These are phyloP conservation scores for Rhinogobius similis DNA, from an alignment of 2,113 vertebrate species.

Conservation along the genomic window DNA sequence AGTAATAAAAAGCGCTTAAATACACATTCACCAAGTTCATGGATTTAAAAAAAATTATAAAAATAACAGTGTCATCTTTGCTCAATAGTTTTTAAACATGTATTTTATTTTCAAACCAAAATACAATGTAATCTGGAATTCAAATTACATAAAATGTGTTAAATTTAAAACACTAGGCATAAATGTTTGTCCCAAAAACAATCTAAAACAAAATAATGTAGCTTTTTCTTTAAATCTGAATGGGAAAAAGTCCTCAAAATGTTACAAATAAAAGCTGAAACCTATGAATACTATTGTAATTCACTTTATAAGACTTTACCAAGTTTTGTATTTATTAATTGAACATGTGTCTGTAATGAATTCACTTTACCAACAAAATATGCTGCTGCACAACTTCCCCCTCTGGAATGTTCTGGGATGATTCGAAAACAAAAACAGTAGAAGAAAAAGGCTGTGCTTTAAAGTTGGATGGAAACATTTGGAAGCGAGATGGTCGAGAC, in stretches of 20 bases:
- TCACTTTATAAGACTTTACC: not conserved
- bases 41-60: too few relatives aligned
- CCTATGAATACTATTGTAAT: not conserved
- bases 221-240: too few relatives aligned
- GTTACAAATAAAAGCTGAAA: too few relatives aligned
- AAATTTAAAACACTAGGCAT: not conserved
- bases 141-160: slow-evolving; percentile 16
- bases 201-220: too few relatives aligned
- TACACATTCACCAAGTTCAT: too few relatives aligned
- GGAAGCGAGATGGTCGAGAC: slow-evolving; percentile 26
- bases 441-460: slow-evolving; percentile 37
- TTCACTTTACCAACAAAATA: slow-evolving; percentile 25
- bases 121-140: slow-evolving; percentile 9
- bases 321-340: not conserved
- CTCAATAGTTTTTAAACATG: not conserved
- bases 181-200: not conserved
- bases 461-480: slow-evolving; percentile 49
- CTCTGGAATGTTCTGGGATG: slow-evolving; percentile 43
- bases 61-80: too few relatives aligned
- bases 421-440: slow-evolving; percentile 49
- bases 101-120: not conserved
- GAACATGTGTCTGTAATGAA: not conserved
- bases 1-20: too few relatives aligned
- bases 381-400: slow-evolving; percentile 19
- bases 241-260: too few relatives aligned